A percentile compares a stretch with the other conserved stretches of the same genome.
Evolutionary conservation across 2,888 invertebrate species (phyloP).

Genomic region (Hypselothyrea guttata): DNA sequence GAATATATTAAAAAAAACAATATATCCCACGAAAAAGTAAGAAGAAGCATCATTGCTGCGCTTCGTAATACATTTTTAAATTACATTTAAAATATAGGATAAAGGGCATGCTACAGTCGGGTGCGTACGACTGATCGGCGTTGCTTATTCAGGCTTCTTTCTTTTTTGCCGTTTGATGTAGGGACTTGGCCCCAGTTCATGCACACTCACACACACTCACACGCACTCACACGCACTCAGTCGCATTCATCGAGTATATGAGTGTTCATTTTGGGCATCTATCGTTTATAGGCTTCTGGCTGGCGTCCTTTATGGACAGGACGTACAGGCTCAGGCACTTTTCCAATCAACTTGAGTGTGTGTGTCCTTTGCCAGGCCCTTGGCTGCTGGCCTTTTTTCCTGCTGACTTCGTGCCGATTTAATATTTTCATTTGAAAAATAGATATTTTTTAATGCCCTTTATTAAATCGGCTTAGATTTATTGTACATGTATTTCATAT

Average conservation of each 20-base stretch:
- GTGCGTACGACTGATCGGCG: no score
- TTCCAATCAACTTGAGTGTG: conserved; percentile 71
- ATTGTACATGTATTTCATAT: conserved; percentile 55
- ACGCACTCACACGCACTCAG: background rate
- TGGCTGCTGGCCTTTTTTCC: conserved; percentile 36
- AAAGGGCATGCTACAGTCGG: no score
- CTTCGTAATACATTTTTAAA: no score
- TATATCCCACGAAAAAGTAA: no score
- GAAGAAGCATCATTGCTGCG: no score
- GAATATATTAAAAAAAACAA: no score
- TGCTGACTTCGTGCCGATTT: conserved; percentile 68
- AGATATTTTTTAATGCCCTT: conserved; percentile 74
- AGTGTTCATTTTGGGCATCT: conserved; percentile 57
- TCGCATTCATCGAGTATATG: conserved; percentile 25
- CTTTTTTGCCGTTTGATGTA: conserved; percentile 35
- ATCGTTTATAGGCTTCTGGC: conserved; percentile 49
- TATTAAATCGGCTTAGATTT: conserved; percentile 79
- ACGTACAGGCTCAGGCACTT: conserved; percentile 50
- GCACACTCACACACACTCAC: background rate
- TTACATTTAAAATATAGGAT: no score
- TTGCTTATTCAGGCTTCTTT: no score
- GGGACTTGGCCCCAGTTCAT: conserved; percentile 32
- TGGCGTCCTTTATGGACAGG: conserved; percentile 19
- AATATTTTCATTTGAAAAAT: conserved; percentile 72
- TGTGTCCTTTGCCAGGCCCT: conserved; percentile 36